Evolutionary conservation across 2,113 vertebrate genomes (phyloP).

Genomic region (Poeciliopsis turrubarensis): DNA sequence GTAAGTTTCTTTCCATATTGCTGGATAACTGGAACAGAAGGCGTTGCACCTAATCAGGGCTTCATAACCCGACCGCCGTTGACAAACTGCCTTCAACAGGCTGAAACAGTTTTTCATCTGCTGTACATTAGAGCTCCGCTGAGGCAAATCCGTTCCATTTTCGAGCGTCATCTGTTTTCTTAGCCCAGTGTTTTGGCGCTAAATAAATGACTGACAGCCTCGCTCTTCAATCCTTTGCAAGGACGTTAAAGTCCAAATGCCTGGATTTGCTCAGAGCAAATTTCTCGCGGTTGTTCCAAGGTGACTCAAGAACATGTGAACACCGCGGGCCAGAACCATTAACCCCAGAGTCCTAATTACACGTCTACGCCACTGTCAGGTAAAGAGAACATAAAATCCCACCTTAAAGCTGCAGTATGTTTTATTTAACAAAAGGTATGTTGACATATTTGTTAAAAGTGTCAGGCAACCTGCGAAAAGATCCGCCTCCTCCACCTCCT

Average conservation of each 20-base stretch:
- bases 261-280: slow-evolving; percentile 53
- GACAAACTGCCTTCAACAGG: slow-evolving; percentile 37
- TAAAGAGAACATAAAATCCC: neutral
- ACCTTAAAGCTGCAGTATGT: too few relatives aligned
- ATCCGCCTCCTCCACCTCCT: too few relatives aligned
- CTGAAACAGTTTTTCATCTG: slow-evolving; percentile 45
- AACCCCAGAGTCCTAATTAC: neutral
- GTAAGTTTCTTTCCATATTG: neutral
- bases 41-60: neutral
- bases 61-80: neutral
- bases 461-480: too few relatives aligned
- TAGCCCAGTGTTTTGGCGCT: slow-evolving; percentile 26
- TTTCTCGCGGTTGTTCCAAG: slow-evolving; percentile 26
- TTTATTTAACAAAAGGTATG: too few relatives aligned
- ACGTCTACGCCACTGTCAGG: neutral
- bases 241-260: slow-evolving; percentile 9
- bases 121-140: slow-evolving; percentile 38
- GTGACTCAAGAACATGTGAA: slow-evolving; percentile 35
- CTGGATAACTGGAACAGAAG: neutral
- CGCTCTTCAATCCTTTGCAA: slow-evolving; percentile 37
- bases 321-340: neutral
- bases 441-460: too few relatives aligned
- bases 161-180: slow-evolving; percentile 46
- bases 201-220: slow-evolving; percentile 45
- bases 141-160: slow-evolving; percentile 42